A percentile compares a stretch with the other conserved stretches of the same genome.
Conservation (phyloP, 2,888 invertebrate genomes). For the Eupithecia tripunctaria region DNA sequence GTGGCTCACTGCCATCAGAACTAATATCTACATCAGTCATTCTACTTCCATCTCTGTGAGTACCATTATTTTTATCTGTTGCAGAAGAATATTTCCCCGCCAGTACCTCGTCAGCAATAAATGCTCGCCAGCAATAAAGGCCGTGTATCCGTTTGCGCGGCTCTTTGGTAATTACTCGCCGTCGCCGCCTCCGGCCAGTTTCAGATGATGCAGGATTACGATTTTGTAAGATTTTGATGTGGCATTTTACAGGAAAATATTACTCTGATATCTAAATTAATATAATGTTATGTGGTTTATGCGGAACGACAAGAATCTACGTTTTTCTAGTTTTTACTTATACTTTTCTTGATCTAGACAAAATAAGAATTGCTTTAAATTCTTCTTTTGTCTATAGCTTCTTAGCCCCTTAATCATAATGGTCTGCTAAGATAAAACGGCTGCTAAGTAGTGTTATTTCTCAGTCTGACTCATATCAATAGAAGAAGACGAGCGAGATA, state of each 20-base stretch:
- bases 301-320: not conserved
- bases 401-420: too few species aligned
- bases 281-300: not conserved
- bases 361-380: too few species aligned
- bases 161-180: slow-evolving; percentile 61
- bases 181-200: slow-evolving; percentile 41
- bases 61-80: not conserved
- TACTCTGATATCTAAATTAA: not conserved
- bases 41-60: too few species aligned
- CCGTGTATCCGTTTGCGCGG: slow-evolving; percentile 50
- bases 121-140: slow-evolving; percentile 36
- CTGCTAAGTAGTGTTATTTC: too few species aligned
- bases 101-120: slow-evolving; percentile 55
- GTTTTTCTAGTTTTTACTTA: not conserved
- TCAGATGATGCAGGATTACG: slow-evolving; percentile 19
- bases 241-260: not conserved
- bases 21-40: not conserved
- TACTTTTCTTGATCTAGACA: too few species aligned
- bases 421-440: too few species aligned
- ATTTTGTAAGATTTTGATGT: slow-evolving; percentile 16
- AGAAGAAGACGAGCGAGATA: too few species aligned
- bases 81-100: slow-evolving; percentile 22
- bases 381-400: too few species aligned
- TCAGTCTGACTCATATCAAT: too few species aligned
- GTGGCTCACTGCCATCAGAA: not conserved